Conservation (phyloP, 1,140 invertebrate species). For the Pentalonia nigronervosa region DNA sequence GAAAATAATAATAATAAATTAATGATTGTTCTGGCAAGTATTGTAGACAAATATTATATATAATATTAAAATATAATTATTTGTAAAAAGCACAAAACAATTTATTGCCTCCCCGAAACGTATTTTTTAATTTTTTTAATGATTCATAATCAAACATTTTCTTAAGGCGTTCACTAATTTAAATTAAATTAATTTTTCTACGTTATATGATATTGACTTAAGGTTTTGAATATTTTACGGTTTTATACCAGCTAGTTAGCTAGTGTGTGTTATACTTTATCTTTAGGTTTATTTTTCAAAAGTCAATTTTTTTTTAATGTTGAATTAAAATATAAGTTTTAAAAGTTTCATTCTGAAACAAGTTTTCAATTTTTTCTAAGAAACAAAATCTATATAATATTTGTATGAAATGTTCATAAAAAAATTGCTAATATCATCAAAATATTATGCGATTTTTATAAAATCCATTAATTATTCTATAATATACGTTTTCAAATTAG, state of each 20-base stretch:
- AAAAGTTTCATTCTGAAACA: not conserved
- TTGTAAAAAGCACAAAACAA: not conserved
- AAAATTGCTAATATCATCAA: not conserved
- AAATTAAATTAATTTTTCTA: not conserved
- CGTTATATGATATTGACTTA: not conserved
- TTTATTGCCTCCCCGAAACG: not conserved
- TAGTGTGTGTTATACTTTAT: not conserved
- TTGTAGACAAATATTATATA: not conserved
- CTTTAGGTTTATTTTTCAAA: not conserved
- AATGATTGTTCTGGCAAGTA: not conserved
- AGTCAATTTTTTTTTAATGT: not conserved
- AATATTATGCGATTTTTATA: too few species aligned
- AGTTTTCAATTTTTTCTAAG: not conserved
- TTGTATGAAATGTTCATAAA: not conserved
- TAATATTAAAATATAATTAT: not conserved
- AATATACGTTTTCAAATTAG: not conserved
- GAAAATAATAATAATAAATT: conserved; percentile 22
- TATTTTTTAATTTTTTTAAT: not conserved
- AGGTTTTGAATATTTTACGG: not conserved
- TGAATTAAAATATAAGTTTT: too few species aligned
- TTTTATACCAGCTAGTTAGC: not conserved
- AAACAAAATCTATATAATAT: not conserved
- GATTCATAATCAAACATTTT: not conserved
- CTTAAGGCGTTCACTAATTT: not conserved
- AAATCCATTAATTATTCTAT: not conserved